phyloP scores from a whole-genome alignment of 2,888 invertebrate species.

The Linyphia triangularis region DNA sequence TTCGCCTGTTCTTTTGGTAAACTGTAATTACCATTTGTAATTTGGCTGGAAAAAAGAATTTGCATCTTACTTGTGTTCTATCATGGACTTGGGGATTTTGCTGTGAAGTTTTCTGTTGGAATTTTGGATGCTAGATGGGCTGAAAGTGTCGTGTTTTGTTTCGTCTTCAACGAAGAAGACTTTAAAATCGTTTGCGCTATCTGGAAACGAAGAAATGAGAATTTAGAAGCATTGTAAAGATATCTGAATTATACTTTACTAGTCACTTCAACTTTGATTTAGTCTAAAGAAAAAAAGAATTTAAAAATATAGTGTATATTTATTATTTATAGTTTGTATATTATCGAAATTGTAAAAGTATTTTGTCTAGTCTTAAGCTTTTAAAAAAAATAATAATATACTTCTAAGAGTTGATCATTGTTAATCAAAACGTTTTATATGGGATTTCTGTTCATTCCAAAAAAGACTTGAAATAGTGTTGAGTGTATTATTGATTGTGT shows the following conservation, averaged over 20 bases:
- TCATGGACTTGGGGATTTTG: background rate
- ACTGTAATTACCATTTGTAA: background rate
- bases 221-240: slow-evolving; percentile 1
- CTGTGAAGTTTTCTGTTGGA: background rate
- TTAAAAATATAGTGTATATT: slow-evolving; percentile 26
- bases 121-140: slow-evolving; percentile 4
- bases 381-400: background rate
- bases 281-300: background rate
- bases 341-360: background rate
- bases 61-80: background rate
- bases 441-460: background rate
- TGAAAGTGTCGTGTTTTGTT: background rate
- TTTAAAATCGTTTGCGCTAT: background rate
- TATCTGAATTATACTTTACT: background rate
- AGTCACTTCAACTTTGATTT: slow-evolving; percentile 32
- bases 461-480: background rate
- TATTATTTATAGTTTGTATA: slow-evolving; percentile 12
- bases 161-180: background rate
- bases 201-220: background rate
- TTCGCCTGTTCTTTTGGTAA: background rate
- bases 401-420: background rate
- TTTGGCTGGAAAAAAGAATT: background rate
- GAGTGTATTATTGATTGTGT: no score
- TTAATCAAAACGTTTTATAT: slow-evolving; percentile 22
- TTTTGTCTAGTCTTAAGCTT: slow-evolving; percentile 14